Evolutionary conservation across 2,113 vertebrate species (phyloP), one percentile per base, ranked within the genome.

Genomic region (Poecilia latipinna): DNA sequence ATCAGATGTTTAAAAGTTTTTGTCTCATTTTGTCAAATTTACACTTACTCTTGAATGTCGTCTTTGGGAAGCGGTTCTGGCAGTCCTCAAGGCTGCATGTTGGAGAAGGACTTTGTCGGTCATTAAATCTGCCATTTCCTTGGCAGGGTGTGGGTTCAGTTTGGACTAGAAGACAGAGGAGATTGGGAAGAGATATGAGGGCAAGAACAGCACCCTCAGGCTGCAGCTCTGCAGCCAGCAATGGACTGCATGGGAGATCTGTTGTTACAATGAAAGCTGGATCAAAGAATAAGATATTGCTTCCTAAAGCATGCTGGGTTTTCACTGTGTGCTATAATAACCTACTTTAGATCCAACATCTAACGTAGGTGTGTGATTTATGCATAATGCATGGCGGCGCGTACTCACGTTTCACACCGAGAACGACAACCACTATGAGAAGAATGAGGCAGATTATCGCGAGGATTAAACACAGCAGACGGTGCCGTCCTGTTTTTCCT

Each of bases 351-450:
- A 28, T 60, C 24, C 66, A 4, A 48, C 12, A 48, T 15, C 13
- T 5, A 4, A 37, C 19, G 2, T 31, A 32, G 28, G 0, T 5
- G 48, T 8, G 19, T 12, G 29, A 76, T 73, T 42, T 72, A 77
- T 15, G 26, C 37, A 29, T 2, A 26, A 70, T 33, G 1, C 39
- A 73, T 74, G 72, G 73, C 76, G 69, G 76, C 31, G 28, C 51
- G 69, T 60, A 91, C 94, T 94, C 85, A 94, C 94, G 13, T 80
- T 91, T 93, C 35, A 88, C 0, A 51, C 31, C 6, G 57, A 94
- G 78, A 2, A 92, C 35, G 64, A 91, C 0, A 11, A 74, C 33
- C 68, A 91, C 24, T 81, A 57, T 3, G 51, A 93, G 68, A 31
- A 94, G 77, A 35, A 92, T 2, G 33, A 92, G 15, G 74, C 87